These are phyloP conservation scores for Acromyrmex charruanus DNA, from an alignment of 1,140 invertebrate genomes.

Conservation along the genomic window DNA sequence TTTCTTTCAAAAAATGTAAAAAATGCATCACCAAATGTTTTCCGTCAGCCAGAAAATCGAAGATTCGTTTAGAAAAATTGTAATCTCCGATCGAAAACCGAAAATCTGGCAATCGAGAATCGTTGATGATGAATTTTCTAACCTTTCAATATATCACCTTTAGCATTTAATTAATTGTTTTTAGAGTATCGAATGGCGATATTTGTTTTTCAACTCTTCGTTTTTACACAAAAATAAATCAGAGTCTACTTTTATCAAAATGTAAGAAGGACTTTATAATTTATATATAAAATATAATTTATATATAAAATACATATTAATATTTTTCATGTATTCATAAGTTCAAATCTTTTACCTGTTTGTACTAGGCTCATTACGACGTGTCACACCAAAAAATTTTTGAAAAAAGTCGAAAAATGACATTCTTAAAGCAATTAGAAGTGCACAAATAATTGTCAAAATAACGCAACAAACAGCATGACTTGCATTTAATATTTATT, in stretches of 20 bases:
- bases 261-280: background rate
- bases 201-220: background rate
- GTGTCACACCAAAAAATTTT: conserved; percentile 71
- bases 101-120: no score
- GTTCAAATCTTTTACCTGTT: conserved; percentile 49
- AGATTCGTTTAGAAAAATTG: no score
- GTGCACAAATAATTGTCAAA: no score
- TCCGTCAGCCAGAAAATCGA: no score
- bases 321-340: background rate
- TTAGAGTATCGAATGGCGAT: background rate
- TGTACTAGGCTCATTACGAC: conserved; percentile 49
- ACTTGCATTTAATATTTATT: no score
- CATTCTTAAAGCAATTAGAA: conserved; percentile 62
- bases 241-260: background rate
- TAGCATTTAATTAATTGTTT: background rate
- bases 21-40: no score
- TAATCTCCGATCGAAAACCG: no score
- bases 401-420: conserved; percentile 77
- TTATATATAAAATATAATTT: no score
- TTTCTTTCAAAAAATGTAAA: no score
- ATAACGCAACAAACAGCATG: no score
- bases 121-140: background rate
- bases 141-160: background rate
- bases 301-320: background rate
- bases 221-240: background rate